Percentiles rank a stretch among this genome's conserved stretches.
Evolutionary conservation across 1,140 invertebrate genomes (phyloP).

Genomic region (Atta colombica): DNA sequence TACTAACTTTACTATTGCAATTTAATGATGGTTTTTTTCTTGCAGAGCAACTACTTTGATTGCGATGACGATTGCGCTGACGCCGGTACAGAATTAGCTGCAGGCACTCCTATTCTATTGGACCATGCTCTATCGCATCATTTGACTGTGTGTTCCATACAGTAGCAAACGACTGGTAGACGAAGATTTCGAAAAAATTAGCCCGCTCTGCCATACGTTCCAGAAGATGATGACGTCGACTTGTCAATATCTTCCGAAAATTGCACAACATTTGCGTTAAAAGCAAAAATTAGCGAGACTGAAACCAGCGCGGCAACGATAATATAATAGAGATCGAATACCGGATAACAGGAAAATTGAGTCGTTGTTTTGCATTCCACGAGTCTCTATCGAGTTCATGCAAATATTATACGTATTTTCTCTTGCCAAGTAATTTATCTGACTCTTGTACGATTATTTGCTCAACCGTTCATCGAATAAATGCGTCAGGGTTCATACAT

Average conservation of each 20-base stretch:
- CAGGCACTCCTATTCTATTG: slow-evolving; percentile 86
- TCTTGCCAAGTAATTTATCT: slow-evolving; percentile 6
- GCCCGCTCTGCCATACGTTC: slow-evolving; percentile 41
- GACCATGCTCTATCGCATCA: slow-evolving; percentile 87
- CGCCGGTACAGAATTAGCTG: slow-evolving; percentile 85
- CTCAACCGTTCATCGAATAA: slow-evolving; percentile 2
- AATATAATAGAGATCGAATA: slow-evolving; percentile 24
- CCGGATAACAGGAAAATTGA: slow-evolving; percentile 2
- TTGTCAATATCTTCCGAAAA: slow-evolving; percentile 39
- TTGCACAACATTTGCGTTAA: slow-evolving; percentile 31
- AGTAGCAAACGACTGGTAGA: slow-evolving; percentile 80
- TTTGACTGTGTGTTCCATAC: slow-evolving; percentile 85
- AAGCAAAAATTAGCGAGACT: slow-evolving; percentile 35
- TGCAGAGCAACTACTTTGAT: slow-evolving; percentile 87
- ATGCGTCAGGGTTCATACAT: neutral
- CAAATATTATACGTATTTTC: slow-evolving; percentile 23
- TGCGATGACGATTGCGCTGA: slow-evolving; percentile 86
- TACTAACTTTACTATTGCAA: neutral
- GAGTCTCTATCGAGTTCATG: neutral
- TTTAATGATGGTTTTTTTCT: neutral
- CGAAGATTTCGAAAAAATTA: slow-evolving; percentile 46
- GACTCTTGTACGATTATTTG: slow-evolving; percentile 14
- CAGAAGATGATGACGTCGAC: slow-evolving; percentile 29
- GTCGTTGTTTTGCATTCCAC: slow-evolving; percentile 37
- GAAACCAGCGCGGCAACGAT: slow-evolving; percentile 22